Evolutionary conservation across 2,797 vertebrate species (phyloP).

Genomic region (Alosa sapidissima): DNA sequence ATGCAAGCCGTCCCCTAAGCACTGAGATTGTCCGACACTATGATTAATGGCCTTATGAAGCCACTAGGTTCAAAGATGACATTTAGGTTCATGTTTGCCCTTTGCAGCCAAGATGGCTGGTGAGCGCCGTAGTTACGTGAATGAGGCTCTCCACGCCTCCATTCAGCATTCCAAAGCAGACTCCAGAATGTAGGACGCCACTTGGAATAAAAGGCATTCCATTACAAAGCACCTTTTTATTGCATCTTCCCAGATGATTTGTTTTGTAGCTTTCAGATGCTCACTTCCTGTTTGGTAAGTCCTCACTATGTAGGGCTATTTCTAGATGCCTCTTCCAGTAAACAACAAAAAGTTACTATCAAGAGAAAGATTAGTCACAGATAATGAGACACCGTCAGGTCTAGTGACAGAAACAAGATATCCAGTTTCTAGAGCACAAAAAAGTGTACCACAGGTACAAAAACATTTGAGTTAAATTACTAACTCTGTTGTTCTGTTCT

Average conservation of each 20-base stretch:
- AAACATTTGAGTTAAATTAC: neutral
- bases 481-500: neutral
- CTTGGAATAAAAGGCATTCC: neutral
- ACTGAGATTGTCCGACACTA: neutral
- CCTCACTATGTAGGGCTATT: neutral
- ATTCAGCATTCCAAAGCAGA: conserved; percentile 14
- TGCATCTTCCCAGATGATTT: neutral
- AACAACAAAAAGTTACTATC: neutral
- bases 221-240: conserved; percentile 5
- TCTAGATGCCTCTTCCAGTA: neutral
- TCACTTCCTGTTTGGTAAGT: neutral
- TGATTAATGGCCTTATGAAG: neutral
- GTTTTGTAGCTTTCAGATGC: neutral
- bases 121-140: neutral
- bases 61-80: neutral
- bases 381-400: neutral
- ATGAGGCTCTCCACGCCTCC: neutral
- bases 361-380: neutral
- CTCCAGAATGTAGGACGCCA: neutral
- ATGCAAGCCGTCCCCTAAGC: neutral
- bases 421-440: neutral
- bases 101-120: neutral
- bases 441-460: neutral
- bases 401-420: neutral
- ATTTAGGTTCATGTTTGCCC: neutral